phyloP scores from a whole-genome alignment of 2,113 vertebrate genomes.

The Solea senegalensis region DNA sequence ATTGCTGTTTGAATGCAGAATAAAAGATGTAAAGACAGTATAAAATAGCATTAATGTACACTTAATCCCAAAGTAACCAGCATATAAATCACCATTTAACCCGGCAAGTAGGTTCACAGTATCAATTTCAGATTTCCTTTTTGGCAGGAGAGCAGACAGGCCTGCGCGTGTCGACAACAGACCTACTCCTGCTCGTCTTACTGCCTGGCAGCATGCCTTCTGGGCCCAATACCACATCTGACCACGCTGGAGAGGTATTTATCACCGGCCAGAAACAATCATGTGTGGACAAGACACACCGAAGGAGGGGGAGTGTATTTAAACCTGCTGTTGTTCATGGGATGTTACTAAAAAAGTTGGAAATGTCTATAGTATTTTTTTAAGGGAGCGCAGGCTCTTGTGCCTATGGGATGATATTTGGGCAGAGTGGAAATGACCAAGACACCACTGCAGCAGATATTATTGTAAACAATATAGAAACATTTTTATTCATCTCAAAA shows the following conservation, averaged over 20 bases:
- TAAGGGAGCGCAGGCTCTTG: neutral
- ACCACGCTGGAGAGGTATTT: constrained; percentile 81
- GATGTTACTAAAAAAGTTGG: neutral
- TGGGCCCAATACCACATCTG: constrained; percentile 79
- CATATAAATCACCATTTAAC: constrained; percentile 8
- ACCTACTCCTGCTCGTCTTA: constrained; percentile 32
- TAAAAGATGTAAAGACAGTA: neutral
- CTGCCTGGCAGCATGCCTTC: constrained; percentile 80
- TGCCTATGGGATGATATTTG: neutral
- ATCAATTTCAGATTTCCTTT: constrained; percentile 31
- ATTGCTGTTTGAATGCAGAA: too few relatives aligned
- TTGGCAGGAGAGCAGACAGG: constrained; percentile 31
- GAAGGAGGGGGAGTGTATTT: neutral
- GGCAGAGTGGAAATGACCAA: constrained; percentile 5
- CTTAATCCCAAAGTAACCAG: constrained; percentile 7
- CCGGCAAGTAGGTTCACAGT: neutral
- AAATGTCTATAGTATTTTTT: too few relatives aligned
- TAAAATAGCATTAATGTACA: neutral
- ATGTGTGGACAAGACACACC: neutral
- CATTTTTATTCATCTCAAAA: constrained; percentile 82
- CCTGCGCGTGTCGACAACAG: constrained; percentile 74
- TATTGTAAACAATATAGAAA: constrained; percentile 67
- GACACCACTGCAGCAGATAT: constrained; percentile 5
- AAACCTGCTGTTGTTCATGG: neutral
- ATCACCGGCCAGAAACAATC: constrained; percentile 83